Percentiles rank a stretch among this genome's conserved stretches.
phyloP scores from a whole-genome alignment of 2,113 vertebrate species.

The Podarcis raffonei region DNA sequence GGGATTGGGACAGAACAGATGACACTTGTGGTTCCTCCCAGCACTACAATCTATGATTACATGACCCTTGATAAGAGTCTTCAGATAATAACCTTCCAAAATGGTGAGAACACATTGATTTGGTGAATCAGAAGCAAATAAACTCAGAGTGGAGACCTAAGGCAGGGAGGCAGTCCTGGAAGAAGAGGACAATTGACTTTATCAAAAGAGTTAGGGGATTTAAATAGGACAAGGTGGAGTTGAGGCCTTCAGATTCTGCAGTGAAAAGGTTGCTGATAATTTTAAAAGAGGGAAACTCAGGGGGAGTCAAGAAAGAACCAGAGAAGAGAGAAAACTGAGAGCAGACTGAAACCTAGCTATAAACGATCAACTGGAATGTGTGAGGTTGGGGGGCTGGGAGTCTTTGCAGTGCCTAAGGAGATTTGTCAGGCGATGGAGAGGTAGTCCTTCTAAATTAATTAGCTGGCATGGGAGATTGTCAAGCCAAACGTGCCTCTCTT shows the following conservation, averaged over 20 bases:
- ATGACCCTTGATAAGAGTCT: too few species aligned
- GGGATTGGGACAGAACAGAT: too few species aligned
- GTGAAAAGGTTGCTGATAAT: background rate
- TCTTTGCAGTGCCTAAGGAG: background rate
- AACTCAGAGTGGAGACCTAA: background rate
- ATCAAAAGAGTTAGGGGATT: background rate
- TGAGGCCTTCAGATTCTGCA: background rate
- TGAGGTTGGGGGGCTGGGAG: background rate
- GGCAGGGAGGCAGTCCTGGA: background rate
- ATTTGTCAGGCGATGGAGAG: background rate
- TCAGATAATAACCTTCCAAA: background rate
- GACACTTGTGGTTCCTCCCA: too few species aligned
- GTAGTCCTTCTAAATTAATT: slow-evolving; percentile 2
- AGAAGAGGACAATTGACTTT: background rate
- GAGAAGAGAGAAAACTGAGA: background rate
- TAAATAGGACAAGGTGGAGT: background rate
- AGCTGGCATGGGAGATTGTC: background rate
- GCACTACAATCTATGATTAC: too few species aligned
- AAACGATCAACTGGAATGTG: background rate
- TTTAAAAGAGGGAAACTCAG: background rate
- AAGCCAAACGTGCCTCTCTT: background rate
- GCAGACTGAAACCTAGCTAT: background rate
- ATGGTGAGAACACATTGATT: background rate
- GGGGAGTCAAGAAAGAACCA: too few species aligned
- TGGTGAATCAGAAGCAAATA: background rate